Evolutionary conservation across 1,140 invertebrate species (phyloP), one percentile per base, ranked within the genome.

Genomic region (Bombyx mandarina): DNA sequence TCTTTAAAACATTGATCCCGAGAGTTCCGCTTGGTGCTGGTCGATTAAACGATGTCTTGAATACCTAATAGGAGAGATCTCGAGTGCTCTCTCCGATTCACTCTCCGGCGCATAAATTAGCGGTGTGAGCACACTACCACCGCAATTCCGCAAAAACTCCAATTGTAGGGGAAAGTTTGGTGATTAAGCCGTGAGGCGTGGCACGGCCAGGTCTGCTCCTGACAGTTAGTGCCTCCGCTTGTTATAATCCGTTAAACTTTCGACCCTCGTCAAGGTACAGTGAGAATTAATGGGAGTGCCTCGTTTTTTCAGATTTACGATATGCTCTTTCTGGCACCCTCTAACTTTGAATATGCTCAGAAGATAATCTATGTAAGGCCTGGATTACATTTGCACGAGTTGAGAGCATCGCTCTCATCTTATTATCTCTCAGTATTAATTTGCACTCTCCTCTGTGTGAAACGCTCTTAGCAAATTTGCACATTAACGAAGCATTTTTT

Each of bases 201-300:
- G 78, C 65, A 58, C 60, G 73, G 79, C 71, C 81, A 82, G 79
- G 79, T 77, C 83, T 86, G 83, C 71, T 73, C 69, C 65, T 78
- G 83, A 84, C 83, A 86, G 78, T 79, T 84, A 84, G 76, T 83
- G 77, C 79, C 71, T 72, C 79, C 82, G 82, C 80, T 86, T 84
- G 77, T 84, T 84, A 83, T 83, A 86, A 84, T 83, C 78, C 72
- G 75, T 74, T 78, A 69, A 82, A 86, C 81, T 86, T 86, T 75
- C 69, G 73, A 83, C 82, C 82, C 79, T 77, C 75, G 78, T 84
- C 75, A 83, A 86, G 81, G 81, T 81, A 76, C 69, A 67, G 75
- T 60, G 65, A 66, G 73, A 77, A 79, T 82, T 75, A 79, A 83
- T 81, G 74, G 75, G 72, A 72, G 80, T 67, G 67, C 67, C 69